A percentile compares a stretch with the other conserved stretches of the same genome.
These are phyloP conservation scores for Palythoa heliodiscus DNA, from an alignment of 92 coral and sea anemone species.

Conservation along the genomic window DNA sequence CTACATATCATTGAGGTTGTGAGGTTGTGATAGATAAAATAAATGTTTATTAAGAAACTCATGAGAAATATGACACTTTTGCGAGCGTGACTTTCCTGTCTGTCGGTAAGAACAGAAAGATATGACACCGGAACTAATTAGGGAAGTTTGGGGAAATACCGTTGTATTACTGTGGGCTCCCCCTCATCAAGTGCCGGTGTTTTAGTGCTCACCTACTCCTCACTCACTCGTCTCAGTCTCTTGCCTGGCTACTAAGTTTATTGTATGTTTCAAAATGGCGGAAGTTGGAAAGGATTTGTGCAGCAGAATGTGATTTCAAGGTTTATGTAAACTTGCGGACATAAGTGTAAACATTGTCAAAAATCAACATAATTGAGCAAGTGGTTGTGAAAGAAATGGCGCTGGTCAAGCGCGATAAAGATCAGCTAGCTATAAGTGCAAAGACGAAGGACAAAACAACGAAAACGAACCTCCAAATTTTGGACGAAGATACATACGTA, in stretches of 20 bases:
- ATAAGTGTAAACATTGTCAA: neutral
- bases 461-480: conserved; percentile 54
- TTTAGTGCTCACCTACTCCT: neutral
- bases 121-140: too few relatives aligned
- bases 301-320: neutral
- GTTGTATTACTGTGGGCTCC: too few relatives aligned
- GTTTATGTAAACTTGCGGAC: neutral
- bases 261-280: conserved; percentile 34
- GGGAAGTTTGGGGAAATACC: too few relatives aligned
- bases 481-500: conserved; percentile 95
- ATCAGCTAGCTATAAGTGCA: conserved; percentile 41
- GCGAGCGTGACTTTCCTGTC: too few relatives aligned
- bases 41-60: too few relatives aligned
- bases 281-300: neutral
- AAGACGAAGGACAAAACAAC: conserved; percentile 10
- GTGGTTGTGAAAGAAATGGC: conserved; percentile 54
- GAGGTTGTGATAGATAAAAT: too few relatives aligned
- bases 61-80: too few relatives aligned
- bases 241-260: conserved; percentile 35
- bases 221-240: neutral
- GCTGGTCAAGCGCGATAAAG: conserved; percentile 56
- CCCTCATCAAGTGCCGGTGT: neutral
- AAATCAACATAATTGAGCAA: neutral
- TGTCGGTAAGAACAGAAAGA: too few relatives aligned
- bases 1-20: too few relatives aligned